These are phyloP conservation scores for Byasa hedistus DNA, from an alignment of 2,888 invertebrate genomes.

Conservation along the genomic window DNA sequence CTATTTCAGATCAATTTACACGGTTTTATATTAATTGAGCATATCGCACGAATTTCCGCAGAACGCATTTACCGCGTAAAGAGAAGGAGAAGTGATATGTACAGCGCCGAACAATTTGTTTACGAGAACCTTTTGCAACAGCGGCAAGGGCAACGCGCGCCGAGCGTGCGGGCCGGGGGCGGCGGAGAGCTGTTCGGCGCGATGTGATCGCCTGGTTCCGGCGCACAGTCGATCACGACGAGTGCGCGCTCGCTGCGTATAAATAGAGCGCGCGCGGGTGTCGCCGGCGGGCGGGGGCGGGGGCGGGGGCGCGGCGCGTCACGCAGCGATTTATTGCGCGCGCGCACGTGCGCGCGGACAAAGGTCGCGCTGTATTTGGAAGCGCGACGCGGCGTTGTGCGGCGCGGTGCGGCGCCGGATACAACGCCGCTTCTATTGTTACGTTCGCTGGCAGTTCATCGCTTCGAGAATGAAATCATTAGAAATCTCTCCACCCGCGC, in stretches of 20 bases:
- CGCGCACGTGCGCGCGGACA: slow-evolving; percentile 37
- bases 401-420: slow-evolving; percentile 1
- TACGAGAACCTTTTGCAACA: no score
- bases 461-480: no score
- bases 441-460: neutral
- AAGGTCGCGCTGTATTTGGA: neutral
- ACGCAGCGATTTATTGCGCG: slow-evolving; percentile 47
- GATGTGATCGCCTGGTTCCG: no score
- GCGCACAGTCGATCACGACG: no score
- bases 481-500: no score
- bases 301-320: slow-evolving; percentile 33
- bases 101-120: no score
- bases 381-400: neutral
- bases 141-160: neutral
- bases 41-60: no score
- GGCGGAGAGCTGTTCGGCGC: no score
- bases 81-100: no score
- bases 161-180: neutral
- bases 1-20: no score
- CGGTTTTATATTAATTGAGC: no score
- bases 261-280: neutral
- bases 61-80: no score
- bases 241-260: neutral
- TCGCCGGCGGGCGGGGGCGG: neutral
- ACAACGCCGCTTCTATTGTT: neutral